Evolutionary conservation across 2,113 vertebrate genomes (phyloP).

Genomic region (Geococcyx californianus): DNA sequence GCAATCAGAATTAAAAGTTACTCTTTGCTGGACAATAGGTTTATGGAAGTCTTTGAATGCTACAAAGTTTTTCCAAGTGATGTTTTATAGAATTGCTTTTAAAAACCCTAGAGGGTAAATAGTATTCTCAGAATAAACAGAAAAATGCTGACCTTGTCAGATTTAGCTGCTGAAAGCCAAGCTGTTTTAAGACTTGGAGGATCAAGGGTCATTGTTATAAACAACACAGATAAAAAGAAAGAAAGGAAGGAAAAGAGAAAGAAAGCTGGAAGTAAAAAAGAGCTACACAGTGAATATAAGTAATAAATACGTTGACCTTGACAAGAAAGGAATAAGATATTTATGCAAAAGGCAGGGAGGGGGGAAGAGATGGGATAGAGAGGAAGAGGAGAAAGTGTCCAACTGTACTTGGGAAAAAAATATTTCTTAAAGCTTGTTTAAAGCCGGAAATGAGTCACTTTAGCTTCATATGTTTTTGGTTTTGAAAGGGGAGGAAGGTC

Average conservation of each 20-base stretch:
- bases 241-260: constrained; percentile 67
- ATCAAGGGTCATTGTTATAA: constrained; percentile 90
- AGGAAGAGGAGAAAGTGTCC: constrained; percentile 37
- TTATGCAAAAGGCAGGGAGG: constrained; percentile 60
- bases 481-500: constrained; percentile 85
- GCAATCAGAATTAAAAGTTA: constrained; percentile 28
- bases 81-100: constrained; percentile 90
- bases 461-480: constrained; percentile 89
- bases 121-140: constrained; percentile 92
- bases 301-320: constrained; percentile 68
- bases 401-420: constrained; percentile 45
- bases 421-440: constrained; percentile 82
- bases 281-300: constrained; percentile 40
- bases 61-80: constrained; percentile 79
- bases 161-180: constrained; percentile 90
- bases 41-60: constrained; percentile 60
- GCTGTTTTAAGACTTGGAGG: constrained; percentile 89
- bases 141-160: constrained; percentile 92
- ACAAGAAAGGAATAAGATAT: constrained; percentile 61
- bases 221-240: constrained; percentile 79
- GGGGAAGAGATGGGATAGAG: background rate
- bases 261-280: constrained; percentile 56
- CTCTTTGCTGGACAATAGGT: constrained; percentile 10
- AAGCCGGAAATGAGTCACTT: constrained; percentile 89
- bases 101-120: constrained; percentile 92